Percentiles rank a stretch among this genome's conserved stretches.
Evolutionary conservation across 2,888 invertebrate genomes (phyloP).

Genomic region (Acrocyrtus sp.): DNA sequence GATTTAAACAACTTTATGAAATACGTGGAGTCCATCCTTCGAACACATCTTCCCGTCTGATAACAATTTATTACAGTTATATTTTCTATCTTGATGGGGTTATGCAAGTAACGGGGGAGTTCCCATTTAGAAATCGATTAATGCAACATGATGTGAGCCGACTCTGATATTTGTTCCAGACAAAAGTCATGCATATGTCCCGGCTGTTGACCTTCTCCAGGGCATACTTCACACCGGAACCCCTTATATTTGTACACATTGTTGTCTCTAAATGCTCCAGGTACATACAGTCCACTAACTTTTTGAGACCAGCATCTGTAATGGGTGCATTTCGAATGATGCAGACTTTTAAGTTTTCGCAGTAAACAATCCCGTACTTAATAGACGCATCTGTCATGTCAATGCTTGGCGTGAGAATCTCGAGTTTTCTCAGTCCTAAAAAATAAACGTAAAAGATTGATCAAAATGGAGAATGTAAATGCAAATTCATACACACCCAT

Average conservation of each 20-base stretch:
- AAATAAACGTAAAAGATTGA: no score
- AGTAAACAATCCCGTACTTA: constrained; percentile 19
- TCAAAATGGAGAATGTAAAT: background rate
- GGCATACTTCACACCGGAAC: constrained; percentile 32
- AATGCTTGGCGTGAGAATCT: constrained; percentile 32
- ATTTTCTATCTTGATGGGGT: constrained; percentile 34
- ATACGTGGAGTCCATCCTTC: no score
- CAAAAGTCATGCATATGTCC: constrained; percentile 36
- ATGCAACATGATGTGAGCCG: constrained; percentile 27
- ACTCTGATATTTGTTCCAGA: constrained; percentile 37
- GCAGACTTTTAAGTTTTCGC: constrained; percentile 30
- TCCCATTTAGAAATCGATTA: constrained; percentile 22
- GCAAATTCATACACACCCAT: no score
- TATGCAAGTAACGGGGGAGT: constrained; percentile 27
- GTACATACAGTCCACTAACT: constrained; percentile 15
- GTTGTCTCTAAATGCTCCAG: constrained; percentile 36
- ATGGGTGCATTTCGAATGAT: constrained; percentile 31
- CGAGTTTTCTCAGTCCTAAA: constrained; percentile 36
- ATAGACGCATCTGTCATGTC: constrained; percentile 37
- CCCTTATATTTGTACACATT: constrained; percentile 42
- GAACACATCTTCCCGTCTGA: no score
- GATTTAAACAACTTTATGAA: no score
- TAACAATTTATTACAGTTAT: no score
- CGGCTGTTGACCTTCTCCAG: constrained; percentile 28
- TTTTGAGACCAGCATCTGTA: constrained; percentile 27